These are phyloP conservation scores for Scaptodrosophila latifasciaeformis DNA, from an alignment of 2,888 invertebrate species.

Conservation along the genomic window DNA sequence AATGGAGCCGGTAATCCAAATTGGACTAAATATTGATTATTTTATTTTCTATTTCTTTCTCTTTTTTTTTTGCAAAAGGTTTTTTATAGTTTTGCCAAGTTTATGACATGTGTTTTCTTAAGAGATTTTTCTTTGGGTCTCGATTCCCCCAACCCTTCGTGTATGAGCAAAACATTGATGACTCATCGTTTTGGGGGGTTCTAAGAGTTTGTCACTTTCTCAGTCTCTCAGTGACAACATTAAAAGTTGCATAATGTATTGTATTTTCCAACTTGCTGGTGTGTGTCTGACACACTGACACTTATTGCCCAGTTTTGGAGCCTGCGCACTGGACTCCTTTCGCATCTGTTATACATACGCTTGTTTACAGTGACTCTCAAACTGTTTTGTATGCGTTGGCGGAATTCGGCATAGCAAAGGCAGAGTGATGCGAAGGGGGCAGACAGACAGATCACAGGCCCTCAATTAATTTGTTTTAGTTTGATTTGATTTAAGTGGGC, in stretches of 20 bases:
- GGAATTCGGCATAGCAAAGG: not conserved
- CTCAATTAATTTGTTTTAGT: not conserved
- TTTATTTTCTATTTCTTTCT: not conserved
- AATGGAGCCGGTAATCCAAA: not conserved
- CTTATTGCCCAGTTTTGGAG: constrained; percentile 46
- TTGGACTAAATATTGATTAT: not conserved
- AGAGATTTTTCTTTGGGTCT: too few relatives aligned
- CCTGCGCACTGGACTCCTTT: constrained; percentile 35
- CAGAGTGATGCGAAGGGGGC: not conserved
- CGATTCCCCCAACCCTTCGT: too few relatives aligned
- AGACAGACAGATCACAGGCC: not conserved
- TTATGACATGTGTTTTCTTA: too few relatives aligned
- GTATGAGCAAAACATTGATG: constrained; percentile 12
- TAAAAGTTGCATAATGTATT: constrained; percentile 63
- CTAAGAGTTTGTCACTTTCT: constrained; percentile 24
- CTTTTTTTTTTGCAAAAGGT: not conserved
- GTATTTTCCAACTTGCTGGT: constrained; percentile 5
- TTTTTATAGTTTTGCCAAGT: too few relatives aligned
- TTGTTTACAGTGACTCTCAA: constrained; percentile 53
- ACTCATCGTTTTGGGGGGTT: constrained; percentile 22
- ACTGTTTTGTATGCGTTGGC: constrained; percentile 27
- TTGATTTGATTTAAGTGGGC: constrained; percentile 1
- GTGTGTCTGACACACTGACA: constrained; percentile 69
- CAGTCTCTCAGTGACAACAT: constrained; percentile 35
- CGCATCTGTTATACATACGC: constrained; percentile 48